phyloP scores from a whole-genome alignment of 2,797 vertebrate species.

The Bucorvus abyssinicus region DNA sequence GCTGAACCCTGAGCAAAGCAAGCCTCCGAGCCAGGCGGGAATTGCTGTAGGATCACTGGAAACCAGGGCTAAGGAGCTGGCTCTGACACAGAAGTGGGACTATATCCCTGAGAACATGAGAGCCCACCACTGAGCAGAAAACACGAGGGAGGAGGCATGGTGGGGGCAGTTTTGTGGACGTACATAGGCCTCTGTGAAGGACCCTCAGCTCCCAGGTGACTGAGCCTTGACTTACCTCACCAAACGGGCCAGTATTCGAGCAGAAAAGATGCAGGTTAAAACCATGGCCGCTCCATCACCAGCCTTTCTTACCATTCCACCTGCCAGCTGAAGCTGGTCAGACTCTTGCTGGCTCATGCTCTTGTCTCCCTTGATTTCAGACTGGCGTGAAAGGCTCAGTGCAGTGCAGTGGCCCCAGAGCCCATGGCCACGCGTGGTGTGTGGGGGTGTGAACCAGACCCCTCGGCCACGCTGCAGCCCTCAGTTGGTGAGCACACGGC shows the following conservation, averaged over 20 bases:
- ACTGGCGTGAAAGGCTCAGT: accelerated
- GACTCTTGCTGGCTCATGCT: background rate
- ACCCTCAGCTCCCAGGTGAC: accelerated
- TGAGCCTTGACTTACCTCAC: background rate
- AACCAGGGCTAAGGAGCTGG: background rate
- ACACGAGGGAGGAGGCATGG: accelerated
- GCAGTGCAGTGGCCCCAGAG: background rate
- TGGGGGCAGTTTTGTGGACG: background rate
- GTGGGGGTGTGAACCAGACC: background rate
- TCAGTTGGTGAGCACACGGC: accelerated
- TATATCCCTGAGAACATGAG: background rate
- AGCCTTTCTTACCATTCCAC: background rate
- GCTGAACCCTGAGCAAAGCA: background rate
- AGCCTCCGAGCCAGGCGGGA: background rate
- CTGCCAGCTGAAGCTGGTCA: accelerated
- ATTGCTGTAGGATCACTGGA: accelerated
- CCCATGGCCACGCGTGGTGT: accelerated
- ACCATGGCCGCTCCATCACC: accelerated
- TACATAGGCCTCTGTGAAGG: accelerated
- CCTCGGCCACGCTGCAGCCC: accelerated
- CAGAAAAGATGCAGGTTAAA: accelerated
- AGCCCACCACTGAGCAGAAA: background rate
- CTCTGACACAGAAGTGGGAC: background rate
- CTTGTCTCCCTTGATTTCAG: background rate
- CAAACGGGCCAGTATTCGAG: background rate